Evolutionary conservation across 2,113 vertebrate species (phyloP).

Genomic region (Podiceps cristatus): DNA sequence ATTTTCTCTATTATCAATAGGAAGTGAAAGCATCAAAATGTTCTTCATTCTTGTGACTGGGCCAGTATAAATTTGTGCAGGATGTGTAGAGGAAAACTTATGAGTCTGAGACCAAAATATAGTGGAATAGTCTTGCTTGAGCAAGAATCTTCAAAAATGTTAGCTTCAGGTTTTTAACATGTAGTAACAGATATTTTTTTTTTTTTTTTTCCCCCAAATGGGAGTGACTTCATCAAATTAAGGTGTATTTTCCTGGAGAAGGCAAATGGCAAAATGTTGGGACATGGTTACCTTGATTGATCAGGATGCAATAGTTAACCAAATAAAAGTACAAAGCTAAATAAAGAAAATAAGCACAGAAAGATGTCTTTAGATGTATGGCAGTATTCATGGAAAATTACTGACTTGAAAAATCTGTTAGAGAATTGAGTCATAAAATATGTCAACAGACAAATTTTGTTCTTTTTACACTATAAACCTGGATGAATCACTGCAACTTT

Average conservation of each 20-base stretch:
- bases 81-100: neutral
- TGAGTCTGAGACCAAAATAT: neutral
- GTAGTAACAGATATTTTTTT: neutral
- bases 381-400: neutral
- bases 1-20: neutral
- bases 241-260: neutral
- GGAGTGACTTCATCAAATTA: neutral
- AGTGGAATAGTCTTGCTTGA: neutral
- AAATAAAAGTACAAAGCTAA: neutral
- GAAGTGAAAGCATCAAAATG: neutral
- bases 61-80: accelerated
- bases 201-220: neutral
- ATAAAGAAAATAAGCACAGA: neutral
- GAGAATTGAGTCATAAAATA: neutral
- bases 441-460: neutral
- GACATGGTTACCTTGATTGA: neutral
- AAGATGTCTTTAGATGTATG: neutral
- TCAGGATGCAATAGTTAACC: neutral
- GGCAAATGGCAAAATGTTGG: neutral
- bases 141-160: neutral
- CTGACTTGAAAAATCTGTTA: neutral
- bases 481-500: neutral
- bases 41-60: neutral
- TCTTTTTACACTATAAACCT: neutral
- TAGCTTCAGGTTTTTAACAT: neutral